These are phyloP conservation scores for Galeopsomyia nigrocyanea DNA, from an alignment of 2,888 invertebrate species.

Conservation along the genomic window DNA sequence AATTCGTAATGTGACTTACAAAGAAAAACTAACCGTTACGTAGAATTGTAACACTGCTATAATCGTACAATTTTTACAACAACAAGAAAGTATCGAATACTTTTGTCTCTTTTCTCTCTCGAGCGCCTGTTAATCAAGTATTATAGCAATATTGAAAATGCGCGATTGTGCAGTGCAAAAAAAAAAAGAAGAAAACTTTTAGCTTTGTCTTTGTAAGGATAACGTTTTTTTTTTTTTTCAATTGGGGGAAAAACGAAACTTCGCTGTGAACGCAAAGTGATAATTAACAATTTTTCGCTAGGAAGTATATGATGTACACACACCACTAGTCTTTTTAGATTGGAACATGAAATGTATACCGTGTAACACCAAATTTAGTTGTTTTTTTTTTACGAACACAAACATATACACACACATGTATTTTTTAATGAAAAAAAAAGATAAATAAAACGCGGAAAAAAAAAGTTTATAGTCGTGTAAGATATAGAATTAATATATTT, in stretches of 20 bases:
- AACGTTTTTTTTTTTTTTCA: conserved; percentile 1
- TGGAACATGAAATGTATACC: conserved; percentile 28
- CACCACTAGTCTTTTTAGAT: conserved; percentile 40
- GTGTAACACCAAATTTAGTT: conserved; percentile 40
- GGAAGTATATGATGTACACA: conserved; percentile 2
- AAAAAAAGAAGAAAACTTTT: conserved; percentile 52
- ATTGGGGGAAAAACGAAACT: not conserved
- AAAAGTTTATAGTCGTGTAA: conserved; percentile 26
- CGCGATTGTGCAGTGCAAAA: conserved; percentile 62
- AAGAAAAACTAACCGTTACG: no score
- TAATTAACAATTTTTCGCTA: not conserved
- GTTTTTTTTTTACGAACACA: conserved; percentile 3
- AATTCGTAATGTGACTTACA: no score
- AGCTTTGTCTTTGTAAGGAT: not conserved
- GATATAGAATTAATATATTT: conserved; percentile 32
- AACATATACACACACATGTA: conserved; percentile 17
- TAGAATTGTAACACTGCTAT: no score
- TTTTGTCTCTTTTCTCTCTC: no score
- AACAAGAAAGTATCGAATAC: no score
- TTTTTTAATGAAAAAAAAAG: conserved; percentile 29
- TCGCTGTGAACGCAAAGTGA: conserved; percentile 7
- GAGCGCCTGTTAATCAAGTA: no score
- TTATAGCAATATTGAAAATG: conserved; percentile 12
- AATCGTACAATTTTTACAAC: no score
- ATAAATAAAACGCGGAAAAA: not conserved